Evolutionary conservation across 2,113 vertebrate species (phyloP).

Genomic region (Brachyistius frenatus): DNA sequence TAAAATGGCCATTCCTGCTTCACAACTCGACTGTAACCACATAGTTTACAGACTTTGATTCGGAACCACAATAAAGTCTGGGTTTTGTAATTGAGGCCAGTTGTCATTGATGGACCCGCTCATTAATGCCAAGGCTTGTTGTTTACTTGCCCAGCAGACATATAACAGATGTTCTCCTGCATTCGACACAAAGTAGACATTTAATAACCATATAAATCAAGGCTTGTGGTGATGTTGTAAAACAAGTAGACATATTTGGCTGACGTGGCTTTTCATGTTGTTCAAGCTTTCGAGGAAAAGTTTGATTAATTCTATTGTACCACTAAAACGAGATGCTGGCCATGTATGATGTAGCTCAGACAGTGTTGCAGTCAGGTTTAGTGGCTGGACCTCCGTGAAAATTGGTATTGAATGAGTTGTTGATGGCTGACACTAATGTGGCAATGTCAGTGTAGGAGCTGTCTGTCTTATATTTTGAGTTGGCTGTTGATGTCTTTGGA

Average conservation of each 20-base stretch:
- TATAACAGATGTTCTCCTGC: slow-evolving; percentile 13
- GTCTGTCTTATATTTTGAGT: no score
- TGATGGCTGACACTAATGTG: not conserved
- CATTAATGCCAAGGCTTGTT: not conserved
- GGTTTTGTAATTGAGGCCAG: slow-evolving; percentile 25
- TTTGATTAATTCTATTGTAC: not conserved
- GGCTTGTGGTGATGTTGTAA: not conserved
- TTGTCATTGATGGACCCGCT: slow-evolving; percentile 3
- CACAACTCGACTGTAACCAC: not conserved
- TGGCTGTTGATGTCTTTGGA: no score
- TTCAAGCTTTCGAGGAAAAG: not conserved
- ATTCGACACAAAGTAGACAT: not conserved
- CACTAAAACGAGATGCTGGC: not conserved
- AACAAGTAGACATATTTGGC: not conserved
- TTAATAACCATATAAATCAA: not conserved
- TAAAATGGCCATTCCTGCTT: not conserved
- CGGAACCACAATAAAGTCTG: not conserved
- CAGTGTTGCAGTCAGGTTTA: not conserved
- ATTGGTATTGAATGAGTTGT: not conserved
- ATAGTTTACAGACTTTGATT: slow-evolving; percentile 3
- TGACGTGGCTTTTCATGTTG: slow-evolving; percentile 24
- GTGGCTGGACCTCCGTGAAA: not conserved
- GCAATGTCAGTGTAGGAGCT: no score
- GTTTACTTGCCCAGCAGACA: not conserved
- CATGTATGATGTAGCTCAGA: not conserved